A percentile compares a stretch with the other conserved stretches of the same genome.
Conservation (phyloP, 2,888 invertebrate genomes). For the Linyphia triangularis region DNA sequence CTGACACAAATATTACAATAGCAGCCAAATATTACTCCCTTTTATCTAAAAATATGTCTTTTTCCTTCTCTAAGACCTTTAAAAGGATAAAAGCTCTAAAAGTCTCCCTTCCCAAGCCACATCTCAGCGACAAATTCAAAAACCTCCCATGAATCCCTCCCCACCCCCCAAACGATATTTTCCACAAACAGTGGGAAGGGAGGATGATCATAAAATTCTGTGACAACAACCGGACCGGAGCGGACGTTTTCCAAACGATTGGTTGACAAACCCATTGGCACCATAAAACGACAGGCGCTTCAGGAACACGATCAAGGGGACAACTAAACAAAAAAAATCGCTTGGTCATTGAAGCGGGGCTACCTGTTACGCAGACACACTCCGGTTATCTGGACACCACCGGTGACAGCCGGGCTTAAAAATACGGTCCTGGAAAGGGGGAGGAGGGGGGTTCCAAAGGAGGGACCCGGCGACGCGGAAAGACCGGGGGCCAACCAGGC, state of each 20-base stretch:
- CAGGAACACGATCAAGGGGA: neutral
- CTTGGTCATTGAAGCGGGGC: constrained; percentile 37
- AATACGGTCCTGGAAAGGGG: constrained; percentile 38
- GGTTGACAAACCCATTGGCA: constrained; percentile 50
- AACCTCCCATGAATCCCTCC: neutral
- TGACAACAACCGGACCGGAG: constrained; percentile 26
- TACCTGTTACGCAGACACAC: constrained; percentile 57
- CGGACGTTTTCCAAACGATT: constrained; percentile 47
- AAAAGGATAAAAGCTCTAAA: no score
- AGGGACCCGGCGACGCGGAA: constrained; percentile 13
- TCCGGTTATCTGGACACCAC: constrained; percentile 62
- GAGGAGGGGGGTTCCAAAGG: neutral
- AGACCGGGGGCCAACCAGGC: constrained; percentile 62
- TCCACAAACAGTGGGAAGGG: neutral
- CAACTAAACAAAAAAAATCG: constrained; percentile 9
- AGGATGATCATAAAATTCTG: constrained; percentile 52
- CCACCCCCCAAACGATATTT: neutral
- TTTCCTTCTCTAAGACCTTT: no score
- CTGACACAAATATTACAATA: no score
- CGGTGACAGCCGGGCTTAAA: constrained; percentile 68
- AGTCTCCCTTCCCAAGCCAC: no score
- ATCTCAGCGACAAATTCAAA: no score
- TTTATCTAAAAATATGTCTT: no score
- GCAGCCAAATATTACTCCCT: no score
- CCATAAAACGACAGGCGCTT: constrained; percentile 45